Conservation (phyloP, 2,113 vertebrate genomes). For the Cyanoramphus novaezelandiae region DNA sequence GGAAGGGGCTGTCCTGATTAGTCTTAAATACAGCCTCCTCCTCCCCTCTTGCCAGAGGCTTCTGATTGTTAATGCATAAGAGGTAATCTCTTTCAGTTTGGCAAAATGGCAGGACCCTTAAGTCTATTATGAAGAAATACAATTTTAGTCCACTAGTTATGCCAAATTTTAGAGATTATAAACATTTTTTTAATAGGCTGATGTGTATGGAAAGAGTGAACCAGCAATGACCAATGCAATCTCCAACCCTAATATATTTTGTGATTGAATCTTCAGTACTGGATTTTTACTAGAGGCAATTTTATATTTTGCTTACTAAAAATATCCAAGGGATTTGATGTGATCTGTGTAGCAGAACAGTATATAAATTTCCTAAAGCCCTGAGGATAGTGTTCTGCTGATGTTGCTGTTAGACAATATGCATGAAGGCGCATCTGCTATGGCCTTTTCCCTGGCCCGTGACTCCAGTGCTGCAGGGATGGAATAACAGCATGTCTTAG, state of each 20-base stretch:
- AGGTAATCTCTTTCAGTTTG: neutral
- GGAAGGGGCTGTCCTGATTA: neutral
- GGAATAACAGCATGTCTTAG: neutral
- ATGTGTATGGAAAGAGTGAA: neutral
- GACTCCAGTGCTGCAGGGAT: neutral
- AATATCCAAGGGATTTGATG: slow-evolving; percentile 3
- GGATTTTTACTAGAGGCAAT: neutral
- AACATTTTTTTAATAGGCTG: neutral
- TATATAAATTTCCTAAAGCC: neutral
- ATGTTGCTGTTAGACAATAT: neutral
- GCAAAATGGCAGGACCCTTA: neutral
- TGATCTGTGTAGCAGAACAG: slow-evolving; percentile 18
- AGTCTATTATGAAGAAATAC: neutral
- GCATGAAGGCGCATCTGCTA: neutral
- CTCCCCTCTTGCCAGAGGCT: neutral
- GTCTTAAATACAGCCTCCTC: neutral
- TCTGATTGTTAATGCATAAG: neutral
- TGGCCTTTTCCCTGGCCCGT: neutral
- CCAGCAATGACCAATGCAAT: neutral
- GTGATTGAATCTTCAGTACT: neutral
- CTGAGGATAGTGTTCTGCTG: neutral
- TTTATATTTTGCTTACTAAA: slow-evolving; percentile 23
- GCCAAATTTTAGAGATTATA: neutral
- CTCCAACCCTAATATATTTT: neutral
- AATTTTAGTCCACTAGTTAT: neutral